Conservation (phyloP, 1,140 invertebrate species). For the Dendrolimus kikuchii region DNA sequence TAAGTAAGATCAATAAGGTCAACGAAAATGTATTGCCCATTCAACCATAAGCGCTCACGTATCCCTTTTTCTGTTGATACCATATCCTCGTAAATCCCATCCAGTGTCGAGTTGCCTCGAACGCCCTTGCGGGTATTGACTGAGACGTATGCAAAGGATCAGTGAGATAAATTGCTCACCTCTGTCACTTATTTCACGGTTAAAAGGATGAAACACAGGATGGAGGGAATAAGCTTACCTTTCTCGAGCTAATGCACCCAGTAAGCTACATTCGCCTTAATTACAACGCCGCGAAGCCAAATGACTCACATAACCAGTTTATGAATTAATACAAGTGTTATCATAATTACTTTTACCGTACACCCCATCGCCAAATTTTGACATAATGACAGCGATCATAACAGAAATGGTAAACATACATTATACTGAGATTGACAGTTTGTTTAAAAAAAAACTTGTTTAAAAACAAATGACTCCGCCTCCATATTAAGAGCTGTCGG, state of each 20-base stretch:
- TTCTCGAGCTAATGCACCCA: slow-evolving; percentile 35
- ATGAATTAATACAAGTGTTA: neutral
- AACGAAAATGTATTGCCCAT: slow-evolving; percentile 32
- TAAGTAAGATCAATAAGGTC: slow-evolving; percentile 19
- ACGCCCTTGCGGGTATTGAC: slow-evolving; percentile 35
- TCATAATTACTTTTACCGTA: neutral
- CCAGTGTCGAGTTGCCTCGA: slow-evolving; percentile 18
- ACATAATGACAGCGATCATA: too few relatives aligned
- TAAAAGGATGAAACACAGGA: slow-evolving; percentile 21
- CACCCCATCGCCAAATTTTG: too few relatives aligned
- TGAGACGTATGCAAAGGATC: slow-evolving; percentile 62
- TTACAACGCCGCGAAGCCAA: slow-evolving; percentile 25
- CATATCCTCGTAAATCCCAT: slow-evolving; percentile 40
- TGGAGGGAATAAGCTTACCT: slow-evolving; percentile 8
- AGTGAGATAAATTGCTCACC: slow-evolving; percentile 56
- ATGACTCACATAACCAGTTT: slow-evolving; percentile 2
- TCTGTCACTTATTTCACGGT: slow-evolving; percentile 45
- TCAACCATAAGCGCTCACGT: slow-evolving; percentile 25
- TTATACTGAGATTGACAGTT: too few relatives aligned
- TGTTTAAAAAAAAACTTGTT: too few relatives aligned
- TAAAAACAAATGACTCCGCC: too few relatives aligned
- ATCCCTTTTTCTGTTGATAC: slow-evolving; percentile 25
- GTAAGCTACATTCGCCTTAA: slow-evolving; percentile 31
- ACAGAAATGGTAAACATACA: too few relatives aligned
- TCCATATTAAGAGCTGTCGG: too few relatives aligned